Evolutionary conservation across 2,113 vertebrate species (phyloP).

Genomic region (Tautogolabrus adspersus): DNA sequence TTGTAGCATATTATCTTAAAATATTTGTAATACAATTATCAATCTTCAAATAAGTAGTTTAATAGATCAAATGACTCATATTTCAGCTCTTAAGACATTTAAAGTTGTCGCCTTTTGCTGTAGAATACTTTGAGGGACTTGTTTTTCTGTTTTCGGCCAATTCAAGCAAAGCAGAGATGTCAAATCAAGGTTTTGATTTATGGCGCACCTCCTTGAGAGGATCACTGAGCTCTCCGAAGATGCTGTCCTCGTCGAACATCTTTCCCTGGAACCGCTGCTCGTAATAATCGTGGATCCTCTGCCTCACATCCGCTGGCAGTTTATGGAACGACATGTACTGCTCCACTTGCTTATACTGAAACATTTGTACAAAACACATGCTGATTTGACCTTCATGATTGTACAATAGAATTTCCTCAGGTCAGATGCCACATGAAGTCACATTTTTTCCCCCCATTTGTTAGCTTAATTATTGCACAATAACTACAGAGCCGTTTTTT

Average conservation of each 20-base stretch:
- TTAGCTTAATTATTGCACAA: constrained; percentile 41
- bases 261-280: constrained; percentile 98
- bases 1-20: too few species aligned
- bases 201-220: constrained; percentile 94
- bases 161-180: background rate
- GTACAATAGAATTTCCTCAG: constrained; percentile 1
- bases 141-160: too few species aligned
- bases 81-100: too few species aligned
- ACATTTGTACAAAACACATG: constrained; percentile 50
- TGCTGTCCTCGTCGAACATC: constrained; percentile 98
- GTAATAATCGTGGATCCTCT: constrained; percentile 99
- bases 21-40: too few species aligned
- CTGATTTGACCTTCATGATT: constrained; percentile 18
- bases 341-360: constrained; percentile 98
- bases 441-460: constrained; percentile 56
- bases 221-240: constrained; percentile 96
- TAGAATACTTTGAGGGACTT: too few species aligned
- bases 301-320: constrained; percentile 93
- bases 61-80: too few species aligned
- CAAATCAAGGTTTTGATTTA: background rate
- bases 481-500: constrained; percentile 37
- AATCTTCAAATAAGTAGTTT: too few species aligned
- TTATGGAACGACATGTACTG: constrained; percentile 99
- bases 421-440: constrained; percentile 39
- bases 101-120: too few species aligned